phyloP scores from a whole-genome alignment of 2,888 invertebrate species.

The Synergus gifuensis region DNA sequence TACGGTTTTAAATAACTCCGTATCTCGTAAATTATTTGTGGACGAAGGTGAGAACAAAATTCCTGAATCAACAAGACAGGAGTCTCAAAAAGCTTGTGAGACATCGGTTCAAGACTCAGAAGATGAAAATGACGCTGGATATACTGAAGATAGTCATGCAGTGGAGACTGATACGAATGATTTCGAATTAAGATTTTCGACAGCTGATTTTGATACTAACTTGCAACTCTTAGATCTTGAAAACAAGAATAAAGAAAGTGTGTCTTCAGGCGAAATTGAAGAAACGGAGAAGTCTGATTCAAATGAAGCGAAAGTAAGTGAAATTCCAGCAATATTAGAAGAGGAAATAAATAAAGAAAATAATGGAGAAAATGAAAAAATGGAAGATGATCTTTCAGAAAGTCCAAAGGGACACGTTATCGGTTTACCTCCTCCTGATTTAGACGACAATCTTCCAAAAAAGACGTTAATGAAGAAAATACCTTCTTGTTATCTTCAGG shows the following conservation, averaged over 20 bases:
- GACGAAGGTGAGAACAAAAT: conserved; percentile 43
- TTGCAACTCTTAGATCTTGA: not conserved
- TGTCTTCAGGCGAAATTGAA: not conserved
- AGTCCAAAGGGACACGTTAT: conserved; percentile 44
- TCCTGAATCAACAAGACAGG: conserved; percentile 15
- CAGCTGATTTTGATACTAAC: conserved; percentile 45
- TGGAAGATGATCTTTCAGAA: conserved; percentile 35
- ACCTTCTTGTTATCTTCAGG: conserved; percentile 52
- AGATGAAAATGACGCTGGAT: conserved; percentile 38
- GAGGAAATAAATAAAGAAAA: not conserved
- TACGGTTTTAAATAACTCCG: conserved; percentile 42
- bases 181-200: conserved; percentile 50
- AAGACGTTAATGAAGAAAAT: conserved; percentile 62
- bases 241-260: not conserved
- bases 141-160: not conserved
- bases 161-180: conserved; percentile 51
- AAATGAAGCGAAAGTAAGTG: not conserved
- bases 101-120: conserved; percentile 12
- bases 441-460: conserved; percentile 36
- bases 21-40: conserved; percentile 56
- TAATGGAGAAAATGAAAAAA: not conserved
- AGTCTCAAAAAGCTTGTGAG: conserved; percentile 32
- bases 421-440: conserved; percentile 53
- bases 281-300: not conserved
- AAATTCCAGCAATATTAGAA: not conserved